Conservation (phyloP, 1,140 invertebrate genomes). For the Lucilia cuprina region DNA sequence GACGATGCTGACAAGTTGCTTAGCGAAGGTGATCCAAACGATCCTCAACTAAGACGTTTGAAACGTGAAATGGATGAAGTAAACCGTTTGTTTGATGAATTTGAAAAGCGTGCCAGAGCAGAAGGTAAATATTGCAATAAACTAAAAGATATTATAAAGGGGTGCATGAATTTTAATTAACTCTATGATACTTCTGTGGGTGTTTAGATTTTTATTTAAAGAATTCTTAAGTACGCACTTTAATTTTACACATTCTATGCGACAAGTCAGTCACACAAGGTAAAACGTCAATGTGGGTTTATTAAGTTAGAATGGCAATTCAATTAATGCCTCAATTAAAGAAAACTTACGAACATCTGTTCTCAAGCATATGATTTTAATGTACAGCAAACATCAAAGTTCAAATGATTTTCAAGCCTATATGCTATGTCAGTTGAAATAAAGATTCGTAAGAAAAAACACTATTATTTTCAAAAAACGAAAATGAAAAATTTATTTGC, state of each 20-base stretch:
- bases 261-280: background rate
- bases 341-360: background rate
- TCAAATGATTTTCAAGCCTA: background rate
- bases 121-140: constrained; percentile 67
- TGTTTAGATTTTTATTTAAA: background rate
- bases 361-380: background rate
- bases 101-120: constrained; percentile 83
- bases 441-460: background rate
- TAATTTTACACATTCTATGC: background rate
- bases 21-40: constrained; percentile 90
- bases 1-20: constrained; percentile 96
- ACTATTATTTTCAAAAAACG: background rate
- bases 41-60: constrained; percentile 87
- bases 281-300: background rate
- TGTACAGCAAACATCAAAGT: background rate
- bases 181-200: background rate
- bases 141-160: too few species aligned
- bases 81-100: constrained; percentile 93
- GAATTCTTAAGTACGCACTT: background rate
- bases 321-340: background rate
- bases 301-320: background rate
- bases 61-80: constrained; percentile 94
- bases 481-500: constrained; percentile 57
- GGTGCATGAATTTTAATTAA: constrained; percentile 10
- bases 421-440: background rate